phyloP scores from a whole-genome alignment of 2,888 invertebrate genomes.

The Ophion costatus region DNA sequence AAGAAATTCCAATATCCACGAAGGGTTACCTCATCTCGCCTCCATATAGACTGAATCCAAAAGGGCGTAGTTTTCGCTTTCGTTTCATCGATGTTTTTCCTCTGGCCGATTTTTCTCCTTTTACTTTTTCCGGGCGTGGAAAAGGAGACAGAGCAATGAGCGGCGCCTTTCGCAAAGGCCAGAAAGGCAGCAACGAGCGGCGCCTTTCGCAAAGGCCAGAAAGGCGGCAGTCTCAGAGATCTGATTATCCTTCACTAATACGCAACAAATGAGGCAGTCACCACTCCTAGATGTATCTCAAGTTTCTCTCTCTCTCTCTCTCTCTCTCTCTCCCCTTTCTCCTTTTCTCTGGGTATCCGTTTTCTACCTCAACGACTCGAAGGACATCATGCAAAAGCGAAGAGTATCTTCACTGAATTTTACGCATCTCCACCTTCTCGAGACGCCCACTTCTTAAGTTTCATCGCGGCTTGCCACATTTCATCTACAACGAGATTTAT shows the following conservation, averaged over 20 bases:
- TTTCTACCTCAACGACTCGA: slow-evolving; percentile 1
- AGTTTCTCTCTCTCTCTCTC: slow-evolving; percentile 33
- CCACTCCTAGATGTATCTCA: slow-evolving; percentile 27
- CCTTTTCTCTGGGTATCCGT: background rate
- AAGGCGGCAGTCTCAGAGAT: slow-evolving; percentile 73
- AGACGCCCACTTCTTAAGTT: slow-evolving; percentile 34
- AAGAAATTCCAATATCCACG: slow-evolving; percentile 15
- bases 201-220: slow-evolving; percentile 63
- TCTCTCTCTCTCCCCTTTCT: slow-evolving; percentile 23
- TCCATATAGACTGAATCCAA: slow-evolving; percentile 26
- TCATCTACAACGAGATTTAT: slow-evolving; percentile 44
- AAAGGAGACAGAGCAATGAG: slow-evolving; percentile 27
- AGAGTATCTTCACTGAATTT: slow-evolving; percentile 26
- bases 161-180: slow-evolving; percentile 61
- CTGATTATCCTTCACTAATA: slow-evolving; percentile 80
- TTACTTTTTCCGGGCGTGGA: slow-evolving; percentile 24
- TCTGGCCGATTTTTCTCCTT: slow-evolving; percentile 29
- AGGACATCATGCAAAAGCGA: slow-evolving; percentile 12
- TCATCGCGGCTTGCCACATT: slow-evolving; percentile 21
- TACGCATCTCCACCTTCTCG: slow-evolving; percentile 32
- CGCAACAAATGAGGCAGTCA: slow-evolving; percentile 75
- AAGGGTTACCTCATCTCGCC: slow-evolving; percentile 43
- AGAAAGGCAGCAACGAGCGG: slow-evolving; percentile 71
- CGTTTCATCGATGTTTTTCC: slow-evolving; percentile 45
- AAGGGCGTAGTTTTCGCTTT: slow-evolving; percentile 55